phyloP scores from a whole-genome alignment of 92 coral and sea anemone species.

The Epizoanthus illoricatus region DNA sequence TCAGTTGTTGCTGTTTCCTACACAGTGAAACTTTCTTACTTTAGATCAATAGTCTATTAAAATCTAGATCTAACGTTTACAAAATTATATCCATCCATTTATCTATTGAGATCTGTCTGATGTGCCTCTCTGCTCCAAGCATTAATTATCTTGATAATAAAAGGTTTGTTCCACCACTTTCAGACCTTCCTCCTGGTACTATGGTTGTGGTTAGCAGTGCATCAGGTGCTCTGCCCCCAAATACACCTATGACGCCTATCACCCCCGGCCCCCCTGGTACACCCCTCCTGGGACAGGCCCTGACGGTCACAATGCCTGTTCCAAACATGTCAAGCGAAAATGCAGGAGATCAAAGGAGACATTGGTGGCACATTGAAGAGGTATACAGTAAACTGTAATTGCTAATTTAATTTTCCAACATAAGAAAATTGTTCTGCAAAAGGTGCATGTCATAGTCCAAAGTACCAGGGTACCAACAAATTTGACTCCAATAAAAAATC shows the following conservation, averaged over 20 bases:
- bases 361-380: constrained; percentile 99
- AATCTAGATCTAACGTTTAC: too few species aligned
- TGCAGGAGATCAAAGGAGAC: constrained; percentile 72
- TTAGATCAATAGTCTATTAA: too few species aligned
- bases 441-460: too few species aligned
- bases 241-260: constrained; percentile 76
- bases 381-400: constrained; percentile 31
- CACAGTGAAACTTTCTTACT: too few species aligned
- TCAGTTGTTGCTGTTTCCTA: too few species aligned
- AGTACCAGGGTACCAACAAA: too few species aligned
- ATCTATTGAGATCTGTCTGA: too few species aligned
- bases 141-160: not conserved
- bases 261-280: constrained; percentile 61
- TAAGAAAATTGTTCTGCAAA: too few species aligned
- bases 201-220: constrained; percentile 60
- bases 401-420: too few species aligned
- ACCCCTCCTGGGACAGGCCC: constrained; percentile 59
- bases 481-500: too few species aligned
- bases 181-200: constrained; percentile 57
- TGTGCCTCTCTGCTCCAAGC: too few species aligned
- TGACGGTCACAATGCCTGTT: constrained; percentile 58
- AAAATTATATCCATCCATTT: too few species aligned
- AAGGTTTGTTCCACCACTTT: not conserved
- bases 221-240: constrained; percentile 54
- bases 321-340: constrained; percentile 40